Base-by-base conservation (phyloP, 1,140 invertebrate species). In the Physella acuta region DNA sequence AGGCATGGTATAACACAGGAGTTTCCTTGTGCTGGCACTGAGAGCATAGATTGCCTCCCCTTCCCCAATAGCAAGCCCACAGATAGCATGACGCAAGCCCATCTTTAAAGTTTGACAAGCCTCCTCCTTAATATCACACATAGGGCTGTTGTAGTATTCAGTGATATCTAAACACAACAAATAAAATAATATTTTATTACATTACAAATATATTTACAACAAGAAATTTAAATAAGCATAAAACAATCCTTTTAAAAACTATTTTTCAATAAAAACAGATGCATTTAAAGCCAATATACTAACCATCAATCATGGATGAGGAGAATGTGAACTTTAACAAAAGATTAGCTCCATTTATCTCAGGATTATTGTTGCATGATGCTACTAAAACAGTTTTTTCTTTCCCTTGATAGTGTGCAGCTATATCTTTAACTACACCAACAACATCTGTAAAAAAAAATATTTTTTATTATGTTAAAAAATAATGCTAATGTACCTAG, bases 121-220 rank as follows among this genome's bases (percentile, higher is more conserved):
- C 3, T 68, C 55, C 11, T 68, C 66, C 17, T 68, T 60, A 8
- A 68, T 59, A 33, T 68, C 66, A 49, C 56, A 59, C 66, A 68
- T 60, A 31, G 66, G 28, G 26, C 66, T 68, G 26, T 60, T 68
- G 56, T 68, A 68, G 36, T 68, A 36, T 17, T 2, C 31, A 2
- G 26, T n/a, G 49, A 68, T 60, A 14, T 68, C 66, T 68, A 39
- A 1, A 60, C 14, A 39, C 11, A 61, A 44, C 39, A 16, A 61
- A 8, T n/a, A 55, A 55, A 55, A 55, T 55, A 3, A 4, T 4
- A 17, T 26, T 55, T 17, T 2, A n/a, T n/a, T n/a, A n/a, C n/a
- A n/a, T n/a, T n/a, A n/a, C n/a, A n/a, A n/a, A n/a, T n/a, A n/a
- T n/a, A n/a, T n/a, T n/a, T n/a, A n/a, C n/a, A n/a, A n/a, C n/a